Evolutionary conservation across 2,797 vertebrate genomes (phyloP).

Genomic region (Zenarchopterus dispar): DNA sequence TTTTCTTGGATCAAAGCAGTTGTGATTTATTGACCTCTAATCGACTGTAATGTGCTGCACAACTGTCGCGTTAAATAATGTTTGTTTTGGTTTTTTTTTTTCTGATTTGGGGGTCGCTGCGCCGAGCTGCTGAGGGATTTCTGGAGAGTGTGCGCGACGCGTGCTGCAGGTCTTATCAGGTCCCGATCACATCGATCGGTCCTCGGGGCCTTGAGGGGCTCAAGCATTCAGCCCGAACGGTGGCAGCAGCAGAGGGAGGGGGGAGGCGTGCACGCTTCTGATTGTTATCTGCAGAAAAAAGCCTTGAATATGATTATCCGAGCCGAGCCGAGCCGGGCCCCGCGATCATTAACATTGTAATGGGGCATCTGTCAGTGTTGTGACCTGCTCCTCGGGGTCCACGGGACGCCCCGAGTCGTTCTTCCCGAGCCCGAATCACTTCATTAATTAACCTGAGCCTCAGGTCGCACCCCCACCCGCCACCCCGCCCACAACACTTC

Average conservation of each 20-base stretch:
- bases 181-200: conserved; percentile 47
- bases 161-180: conserved; percentile 51
- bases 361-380: conserved; percentile 84
- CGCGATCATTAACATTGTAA: conserved; percentile 85
- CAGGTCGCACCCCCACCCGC: conserved; percentile 45
- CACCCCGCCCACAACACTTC: conserved; percentile 22
- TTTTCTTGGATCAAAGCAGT: too few species aligned
- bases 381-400: conserved; percentile 71
- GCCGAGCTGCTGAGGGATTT: conserved; percentile 40
- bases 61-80: neutral
- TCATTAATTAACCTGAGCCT: conserved; percentile 84
- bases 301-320: conserved; percentile 84
- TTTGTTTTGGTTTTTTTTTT: too few species aligned
- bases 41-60: neutral
- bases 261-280: conserved; percentile 56
- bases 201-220: conserved; percentile 19
- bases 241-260: neutral
- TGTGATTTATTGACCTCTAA: neutral
- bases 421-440: conserved; percentile 64
- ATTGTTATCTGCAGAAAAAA: conserved; percentile 76
- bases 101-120: neutral
- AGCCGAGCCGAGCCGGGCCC: conserved; percentile 68
- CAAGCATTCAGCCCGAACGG: conserved; percentile 24
- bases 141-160: conserved; percentile 48
- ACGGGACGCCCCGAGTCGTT: conserved; percentile 35